A percentile compares a stretch with the other conserved stretches of the same genome.
Evolutionary conservation across 1,140 invertebrate species (phyloP).

Genomic region (Drusus annulatus): DNA sequence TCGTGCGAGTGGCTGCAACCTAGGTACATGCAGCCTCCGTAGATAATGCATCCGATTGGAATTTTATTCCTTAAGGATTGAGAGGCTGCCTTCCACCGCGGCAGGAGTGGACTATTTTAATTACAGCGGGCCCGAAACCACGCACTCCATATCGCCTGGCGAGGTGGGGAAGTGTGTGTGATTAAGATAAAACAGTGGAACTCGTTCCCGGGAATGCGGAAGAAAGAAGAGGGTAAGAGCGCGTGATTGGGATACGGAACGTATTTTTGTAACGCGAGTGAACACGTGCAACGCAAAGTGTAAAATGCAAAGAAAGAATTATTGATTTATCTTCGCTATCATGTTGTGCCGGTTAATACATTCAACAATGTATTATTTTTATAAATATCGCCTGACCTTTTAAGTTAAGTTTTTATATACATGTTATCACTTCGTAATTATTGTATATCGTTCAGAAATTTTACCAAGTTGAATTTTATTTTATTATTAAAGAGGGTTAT

Average conservation of each 20-base stretch:
- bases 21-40: neutral
- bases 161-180: neutral
- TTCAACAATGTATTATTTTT: too few species aligned
- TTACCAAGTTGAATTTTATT: too few species aligned
- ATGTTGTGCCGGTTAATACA: too few species aligned
- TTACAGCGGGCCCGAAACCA: slow-evolving; percentile 2
- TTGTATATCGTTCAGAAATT: too few species aligned
- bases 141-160: slow-evolving; percentile 1
- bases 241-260: neutral
- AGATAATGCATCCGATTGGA: slow-evolving; percentile 8
- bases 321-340: too few species aligned
- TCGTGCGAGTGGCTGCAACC: neutral
- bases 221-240: neutral
- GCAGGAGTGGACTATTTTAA: slow-evolving; percentile 2
- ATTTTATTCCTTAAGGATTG: slow-evolving; percentile 1
- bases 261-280: neutral
- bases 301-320: neutral
- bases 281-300: neutral
- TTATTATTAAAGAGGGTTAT: too few species aligned
- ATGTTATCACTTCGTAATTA: too few species aligned
- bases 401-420: too few species aligned
- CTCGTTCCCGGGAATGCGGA: neutral
- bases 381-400: too few species aligned
- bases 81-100: neutral
- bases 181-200: too few species aligned